A percentile compares a stretch with the other conserved stretches of the same genome.
Conservation (phyloP, 2,888 invertebrate species). For the Lypha dubia region DNA sequence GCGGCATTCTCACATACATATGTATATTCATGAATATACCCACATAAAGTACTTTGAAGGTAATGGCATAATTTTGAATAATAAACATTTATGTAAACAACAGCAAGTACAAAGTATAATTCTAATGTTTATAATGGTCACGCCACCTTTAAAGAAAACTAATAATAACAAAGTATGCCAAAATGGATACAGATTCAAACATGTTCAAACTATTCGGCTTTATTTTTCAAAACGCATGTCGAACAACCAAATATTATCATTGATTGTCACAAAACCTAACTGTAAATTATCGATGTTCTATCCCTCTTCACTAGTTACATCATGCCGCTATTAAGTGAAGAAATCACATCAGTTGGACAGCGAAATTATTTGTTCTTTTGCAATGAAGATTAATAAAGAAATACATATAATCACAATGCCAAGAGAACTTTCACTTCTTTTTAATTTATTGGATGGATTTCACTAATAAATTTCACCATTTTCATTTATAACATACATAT, state of each 20-base stretch:
- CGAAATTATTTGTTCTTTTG: constrained; percentile 8
- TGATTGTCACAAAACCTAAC: not conserved
- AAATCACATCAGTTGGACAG: not conserved
- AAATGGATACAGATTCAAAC: not conserved
- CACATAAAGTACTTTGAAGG: not conserved
- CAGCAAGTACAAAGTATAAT: not conserved
- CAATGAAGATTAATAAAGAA: not conserved
- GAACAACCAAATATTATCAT: not conserved
- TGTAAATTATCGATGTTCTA: not conserved
- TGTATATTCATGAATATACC: not conserved
- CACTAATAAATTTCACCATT: constrained; percentile 23
- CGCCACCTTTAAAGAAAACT: not conserved
- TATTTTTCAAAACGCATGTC: not conserved
- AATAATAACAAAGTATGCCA: not conserved
- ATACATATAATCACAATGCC: not conserved
- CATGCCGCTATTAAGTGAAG: constrained; percentile 31
- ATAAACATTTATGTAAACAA: not conserved
- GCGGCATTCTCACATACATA: no score
- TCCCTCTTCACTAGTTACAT: constrained; percentile 48
- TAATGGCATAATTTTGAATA: not conserved
- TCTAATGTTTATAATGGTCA: not conserved
- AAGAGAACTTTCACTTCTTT: constrained; percentile 48
- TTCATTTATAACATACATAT: constrained; percentile 41
- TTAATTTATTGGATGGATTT: constrained; percentile 1
- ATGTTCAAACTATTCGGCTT: not conserved